Base-by-base conservation (phyloP, 1,140 invertebrate species). In the Scaptomyza montana region DNA sequence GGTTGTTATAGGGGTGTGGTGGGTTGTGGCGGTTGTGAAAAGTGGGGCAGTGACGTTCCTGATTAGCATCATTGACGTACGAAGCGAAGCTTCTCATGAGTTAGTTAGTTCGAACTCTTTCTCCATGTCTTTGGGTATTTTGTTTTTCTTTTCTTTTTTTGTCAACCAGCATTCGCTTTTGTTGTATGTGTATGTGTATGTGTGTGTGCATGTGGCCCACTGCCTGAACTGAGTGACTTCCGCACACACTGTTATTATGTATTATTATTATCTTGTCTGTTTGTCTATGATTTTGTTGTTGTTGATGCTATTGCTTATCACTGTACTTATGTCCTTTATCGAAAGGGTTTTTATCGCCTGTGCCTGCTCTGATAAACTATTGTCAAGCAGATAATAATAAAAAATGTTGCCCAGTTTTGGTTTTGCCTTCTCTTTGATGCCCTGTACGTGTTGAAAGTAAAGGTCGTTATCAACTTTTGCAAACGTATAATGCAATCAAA, bases 181-280 rank as follows among this genome's bases (percentile, higher is more conserved):
- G 12, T 74, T 82, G 79, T 7, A 33, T 33, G 30, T 33, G 6
- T 33, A 7, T 33, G 6, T 82, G 79, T 7, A 33, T 33, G 30
- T 33, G 6, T 33, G 1, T 33, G 6, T 33, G 30, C 7, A 6
- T 33, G 0, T 78, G 65, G 60, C 75, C 71, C 78, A 78, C 74
- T 74, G 53, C 33, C 80, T 71, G 47, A 68, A 68, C 65, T 84
- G 67, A 70, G 53, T 64, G 78, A 71, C 57, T 80, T 68, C 21
- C 67, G 16, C 10, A 19, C 55, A 72, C 77, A 82, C 82, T 87
- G 57, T 86, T 86, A 86, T 86, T 86, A 73, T 68, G 70, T 68
- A 87, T 87, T 86, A 86, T 86, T 86, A 86, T 82, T 78, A 78
- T 87, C 59, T 86, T 75, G 78, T 87, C 59, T 86, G 82, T 86